Evolutionary conservation across 2,888 invertebrate species (phyloP), one percentile per base, ranked within the genome.

Genomic region (Drosophila glabriapex): DNA sequence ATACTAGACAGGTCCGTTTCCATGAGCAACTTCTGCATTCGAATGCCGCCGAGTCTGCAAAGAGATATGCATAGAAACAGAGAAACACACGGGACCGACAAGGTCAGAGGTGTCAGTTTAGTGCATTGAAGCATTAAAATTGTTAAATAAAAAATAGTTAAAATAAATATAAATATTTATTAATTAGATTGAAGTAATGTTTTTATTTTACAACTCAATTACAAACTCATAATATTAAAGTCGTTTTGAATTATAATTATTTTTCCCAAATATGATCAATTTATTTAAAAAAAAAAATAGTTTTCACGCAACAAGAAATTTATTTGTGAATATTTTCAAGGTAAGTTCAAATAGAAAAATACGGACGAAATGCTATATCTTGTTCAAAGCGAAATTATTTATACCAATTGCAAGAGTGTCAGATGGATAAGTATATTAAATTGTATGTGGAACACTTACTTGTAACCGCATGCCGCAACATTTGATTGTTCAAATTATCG

Each of bases 401-500:
- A 29, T 22, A 6, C 22, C 14, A 22, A 43, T 28, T 19, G 28
- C 28, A 49, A 49, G 16, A 19, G 22, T 22, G 6, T 22, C 46
- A 4, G 14, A 22, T 25, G 9, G 46, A 46, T 46, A 4, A 16
- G 25, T 1, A 46, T 25, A 46, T 25, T 46, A 16, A 9, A 25
- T 9, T 9, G 25, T 16, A 25, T 25, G 4, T 16, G 46, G 22
- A 6, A 29, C 60, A 86, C 91, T 86, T 72, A 88, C 92, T 85
- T 59, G 82, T 85, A 53, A 83, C 88, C 55, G 91, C 86, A 78
- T 92, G 91, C 69, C 93, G 88, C 78, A 93, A 83, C 92, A 93
- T 93, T 78, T 93, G 93, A 90, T 93, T 93, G 83, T 92, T 92
- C 73, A 93, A 84, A 79, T 93, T 93, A 75, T 93, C 93, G 55